These are phyloP conservation scores for Plebejus melissa DNA, from an alignment of 2,888 invertebrate genomes.

Conservation along the genomic window DNA sequence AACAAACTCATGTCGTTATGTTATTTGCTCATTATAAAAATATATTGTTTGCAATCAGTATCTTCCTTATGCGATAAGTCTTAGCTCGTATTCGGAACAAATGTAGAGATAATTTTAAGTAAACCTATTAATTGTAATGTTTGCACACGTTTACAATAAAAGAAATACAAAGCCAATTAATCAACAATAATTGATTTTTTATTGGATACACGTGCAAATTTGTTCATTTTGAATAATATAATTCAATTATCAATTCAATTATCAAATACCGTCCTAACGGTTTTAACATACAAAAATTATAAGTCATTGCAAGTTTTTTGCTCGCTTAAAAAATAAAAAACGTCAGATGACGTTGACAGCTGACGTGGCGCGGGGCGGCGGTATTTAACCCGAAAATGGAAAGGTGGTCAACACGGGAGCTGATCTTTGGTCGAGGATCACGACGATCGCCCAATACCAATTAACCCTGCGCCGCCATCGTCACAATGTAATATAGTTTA, in stretches of 20 bases:
- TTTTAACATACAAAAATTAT: background rate
- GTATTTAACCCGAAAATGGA: conserved; percentile 49
- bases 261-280: background rate
- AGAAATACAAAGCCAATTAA: background rate
- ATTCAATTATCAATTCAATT: too few species aligned
- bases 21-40: conserved; percentile 1
- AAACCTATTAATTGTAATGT: background rate
- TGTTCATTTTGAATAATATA: background rate
- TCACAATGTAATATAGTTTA: conserved; percentile 74
- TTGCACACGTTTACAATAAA: background rate
- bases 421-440: conserved; percentile 58
- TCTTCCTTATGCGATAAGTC: conserved; percentile 15
- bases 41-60: conserved; percentile 1
- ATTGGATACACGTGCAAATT: background rate
- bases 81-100: background rate
- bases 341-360: background rate
- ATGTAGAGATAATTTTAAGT: background rate
- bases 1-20: background rate
- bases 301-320: background rate
- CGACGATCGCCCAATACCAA: conserved; percentile 66
- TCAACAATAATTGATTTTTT: background rate
- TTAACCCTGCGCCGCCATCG: conserved; percentile 64
- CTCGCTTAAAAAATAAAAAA: background rate
- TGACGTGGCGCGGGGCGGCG: conserved; percentile 14
- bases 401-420: conserved; percentile 57